Evolutionary conservation across 2,113 vertebrate species (phyloP), one percentile per base, ranked within the genome.

Genomic region (Engystomops pustulosus): DNA sequence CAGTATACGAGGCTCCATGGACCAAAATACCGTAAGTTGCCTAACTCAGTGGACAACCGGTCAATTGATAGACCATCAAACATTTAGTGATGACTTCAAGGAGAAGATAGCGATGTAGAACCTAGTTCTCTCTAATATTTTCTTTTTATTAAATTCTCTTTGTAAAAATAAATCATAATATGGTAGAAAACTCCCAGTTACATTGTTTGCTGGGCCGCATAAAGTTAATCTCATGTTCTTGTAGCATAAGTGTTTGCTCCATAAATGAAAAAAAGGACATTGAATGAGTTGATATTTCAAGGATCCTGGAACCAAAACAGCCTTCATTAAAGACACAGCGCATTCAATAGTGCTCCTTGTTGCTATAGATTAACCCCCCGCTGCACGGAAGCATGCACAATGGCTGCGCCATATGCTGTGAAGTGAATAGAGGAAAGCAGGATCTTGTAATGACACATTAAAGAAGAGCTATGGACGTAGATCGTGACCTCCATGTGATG

Each of bases 351-450:
- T 47, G 76, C 30, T 3, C 11, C 11, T 38, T 34, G 62, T 60
- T 82, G 51, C 20, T 72, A 27, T 51, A 67, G 62, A 67, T 82
- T 82, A 58, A 53, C 80, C 80, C 34, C 80, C 80, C 60, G 68
- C 65, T 44, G 80, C 36, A 7, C 11, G 10, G 17, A 53, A 36
- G 49, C 25, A 10, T 41, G 44, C 18, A 71, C 65, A 82, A 36
- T 72, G 30, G 34, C 44, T 60, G 23, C 18, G 44, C 17, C 32
- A 62, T 74, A 45, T 62, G 49, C 70, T 58, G 72, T 20, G 10
- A 25, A 6, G 25, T 51, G 10, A 74, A 62, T 53, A 25, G 78
- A 47, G 25, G 25, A 30, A 41, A 47, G 68, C 32, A 70, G 20
- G 38, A 25, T 65, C 38, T 9, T n/a, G 36, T 65, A 65, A 79